These are phyloP conservation scores for Oryzias celebensis DNA, from an alignment of 2,113 vertebrate genomes.

Conservation along the genomic window DNA sequence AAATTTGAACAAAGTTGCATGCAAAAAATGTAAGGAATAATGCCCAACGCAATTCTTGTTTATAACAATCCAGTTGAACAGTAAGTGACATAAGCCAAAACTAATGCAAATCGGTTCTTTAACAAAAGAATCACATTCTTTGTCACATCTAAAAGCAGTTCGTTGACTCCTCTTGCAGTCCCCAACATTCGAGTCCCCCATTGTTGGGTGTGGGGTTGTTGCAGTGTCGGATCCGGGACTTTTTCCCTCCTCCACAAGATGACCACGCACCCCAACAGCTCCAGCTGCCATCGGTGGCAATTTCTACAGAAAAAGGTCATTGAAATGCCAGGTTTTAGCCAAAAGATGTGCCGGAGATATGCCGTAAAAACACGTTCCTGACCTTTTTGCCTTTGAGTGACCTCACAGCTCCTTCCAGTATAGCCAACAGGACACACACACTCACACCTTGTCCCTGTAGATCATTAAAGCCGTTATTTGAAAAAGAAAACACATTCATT, in stretches of 20 bases:
- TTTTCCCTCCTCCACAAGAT: slow-evolving; percentile 69
- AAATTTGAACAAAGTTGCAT: too few relatives aligned
- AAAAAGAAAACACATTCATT: not conserved
- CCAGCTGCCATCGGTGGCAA: slow-evolving; percentile 83
- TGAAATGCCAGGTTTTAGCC: not conserved
- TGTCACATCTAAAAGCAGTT: slow-evolving; percentile 65
- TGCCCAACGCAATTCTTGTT: too few relatives aligned
- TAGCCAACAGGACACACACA: slow-evolving; percentile 87
- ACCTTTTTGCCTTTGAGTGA: slow-evolving; percentile 74
- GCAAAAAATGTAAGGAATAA: too few relatives aligned
- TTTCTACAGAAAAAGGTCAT: slow-evolving; percentile 59
- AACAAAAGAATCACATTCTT: not conserved
- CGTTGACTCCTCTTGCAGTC: slow-evolving; percentile 74
- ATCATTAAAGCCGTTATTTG: not conserved
- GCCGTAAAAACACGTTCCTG: not conserved
- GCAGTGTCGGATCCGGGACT: slow-evolving; percentile 82
- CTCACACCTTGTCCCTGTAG: slow-evolving; percentile 82
- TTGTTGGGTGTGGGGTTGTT: slow-evolving; percentile 80
- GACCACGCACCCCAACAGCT: slow-evolving; percentile 91
- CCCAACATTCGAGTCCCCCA: slow-evolving; percentile 77
- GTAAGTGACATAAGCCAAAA: too few relatives aligned
- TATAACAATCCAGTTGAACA: too few relatives aligned
- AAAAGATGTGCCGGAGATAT: not conserved
- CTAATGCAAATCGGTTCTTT: not conserved
- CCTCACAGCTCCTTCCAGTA: slow-evolving; percentile 83